Evolutionary conservation across 2,888 invertebrate genomes (phyloP).

Genomic region (Cephus sareptanus): DNA sequence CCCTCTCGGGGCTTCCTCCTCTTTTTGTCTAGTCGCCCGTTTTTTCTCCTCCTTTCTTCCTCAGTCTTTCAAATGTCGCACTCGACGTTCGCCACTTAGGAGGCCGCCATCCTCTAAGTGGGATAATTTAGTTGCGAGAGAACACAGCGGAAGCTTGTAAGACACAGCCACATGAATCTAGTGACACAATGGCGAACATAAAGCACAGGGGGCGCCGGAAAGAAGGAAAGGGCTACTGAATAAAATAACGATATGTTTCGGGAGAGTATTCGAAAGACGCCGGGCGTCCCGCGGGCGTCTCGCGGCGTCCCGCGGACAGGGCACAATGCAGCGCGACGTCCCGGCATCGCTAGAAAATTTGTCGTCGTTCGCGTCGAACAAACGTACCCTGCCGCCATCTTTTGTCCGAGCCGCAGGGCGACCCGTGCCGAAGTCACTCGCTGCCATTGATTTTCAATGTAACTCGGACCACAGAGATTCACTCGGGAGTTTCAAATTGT

Average conservation of each 20-base stretch:
- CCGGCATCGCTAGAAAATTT: constrained; percentile 20
- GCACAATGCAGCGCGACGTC: constrained; percentile 32
- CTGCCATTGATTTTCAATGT: constrained; percentile 38
- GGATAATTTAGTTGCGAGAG: constrained; percentile 14
- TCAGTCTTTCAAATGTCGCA: neutral
- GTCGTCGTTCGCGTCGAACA: constrained; percentile 5
- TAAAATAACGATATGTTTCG: constrained; percentile 46
- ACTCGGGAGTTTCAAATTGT: too few relatives aligned
- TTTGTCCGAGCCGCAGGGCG: neutral
- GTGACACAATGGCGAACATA: constrained; percentile 24
- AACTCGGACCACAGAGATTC: constrained; percentile 8
- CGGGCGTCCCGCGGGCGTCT: constrained; percentile 30
- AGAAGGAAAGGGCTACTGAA: constrained; percentile 32
- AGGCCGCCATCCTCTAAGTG: constrained; percentile 6
- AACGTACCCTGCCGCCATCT: neutral
- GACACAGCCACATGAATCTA: constrained; percentile 25
- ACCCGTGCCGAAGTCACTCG: constrained; percentile 10
- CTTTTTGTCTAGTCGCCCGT: neutral
- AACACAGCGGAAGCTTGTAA: constrained; percentile 22
- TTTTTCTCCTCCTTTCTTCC: neutral
- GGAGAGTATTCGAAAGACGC: constrained; percentile 9
- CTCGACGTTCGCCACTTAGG: constrained; percentile 2
- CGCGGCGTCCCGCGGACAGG: constrained; percentile 33
- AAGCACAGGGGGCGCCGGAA: constrained; percentile 8
- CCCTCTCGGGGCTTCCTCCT: too few relatives aligned